Conservation (phyloP, 1,140 invertebrate species). For the Drosophila burlai region DNA sequence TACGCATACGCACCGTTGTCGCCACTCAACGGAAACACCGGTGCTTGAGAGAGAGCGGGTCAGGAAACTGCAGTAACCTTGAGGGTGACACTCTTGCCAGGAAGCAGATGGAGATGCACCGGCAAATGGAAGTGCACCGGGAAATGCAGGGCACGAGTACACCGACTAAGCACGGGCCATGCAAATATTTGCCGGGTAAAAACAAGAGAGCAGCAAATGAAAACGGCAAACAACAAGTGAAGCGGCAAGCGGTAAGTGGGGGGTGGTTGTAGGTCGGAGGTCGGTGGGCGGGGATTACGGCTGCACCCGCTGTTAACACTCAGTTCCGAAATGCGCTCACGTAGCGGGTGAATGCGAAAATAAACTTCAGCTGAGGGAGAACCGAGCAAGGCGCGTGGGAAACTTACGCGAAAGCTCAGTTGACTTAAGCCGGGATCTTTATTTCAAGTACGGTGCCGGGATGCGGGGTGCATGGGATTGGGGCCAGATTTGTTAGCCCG, state of each 20-base stretch:
- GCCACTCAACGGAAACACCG: slow-evolving; percentile 1
- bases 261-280: neutral
- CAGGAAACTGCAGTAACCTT: slow-evolving; percentile 21
- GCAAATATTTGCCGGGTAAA: slow-evolving; percentile 51
- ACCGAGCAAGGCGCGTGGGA: slow-evolving; percentile 12
- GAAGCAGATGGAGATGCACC: neutral
- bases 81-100: slow-evolving; percentile 2
- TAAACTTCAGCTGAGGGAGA: slow-evolving; percentile 21
- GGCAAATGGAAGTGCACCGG: neutral
- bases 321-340: slow-evolving; percentile 48
- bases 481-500: slow-evolving; percentile 48
- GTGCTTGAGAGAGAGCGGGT: neutral
- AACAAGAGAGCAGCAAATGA: slow-evolving; percentile 50
- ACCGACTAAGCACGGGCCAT: slow-evolving; percentile 23
- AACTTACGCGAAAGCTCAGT: slow-evolving; percentile 49
- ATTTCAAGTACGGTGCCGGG: slow-evolving; percentile 13
- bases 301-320: slow-evolving; percentile 44
- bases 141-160: slow-evolving; percentile 25
- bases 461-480: neutral
- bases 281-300: slow-evolving; percentile 3
- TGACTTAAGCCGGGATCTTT: slow-evolving; percentile 53
- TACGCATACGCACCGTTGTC: slow-evolving; percentile 38
- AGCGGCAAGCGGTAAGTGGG: neutral
- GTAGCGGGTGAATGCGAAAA: slow-evolving; percentile 42
- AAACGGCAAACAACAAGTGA: slow-evolving; percentile 57